phyloP scores from a whole-genome alignment of 2,797 vertebrate species.

The Choloepus didactylus region DNA sequence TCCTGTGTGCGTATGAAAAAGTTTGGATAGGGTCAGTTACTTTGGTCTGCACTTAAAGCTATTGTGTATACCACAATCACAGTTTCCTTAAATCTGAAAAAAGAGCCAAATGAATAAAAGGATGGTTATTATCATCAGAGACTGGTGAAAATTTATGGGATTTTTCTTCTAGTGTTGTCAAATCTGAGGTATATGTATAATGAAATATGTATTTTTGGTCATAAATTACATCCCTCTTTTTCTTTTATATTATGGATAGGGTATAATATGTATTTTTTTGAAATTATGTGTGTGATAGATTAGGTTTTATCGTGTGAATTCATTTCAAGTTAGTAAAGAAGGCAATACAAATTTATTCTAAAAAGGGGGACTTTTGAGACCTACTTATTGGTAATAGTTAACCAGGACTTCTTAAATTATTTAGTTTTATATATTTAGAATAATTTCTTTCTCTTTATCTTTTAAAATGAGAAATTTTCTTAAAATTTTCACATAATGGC shows the following conservation, averaged over 20 bases:
- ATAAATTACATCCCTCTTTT: not conserved
- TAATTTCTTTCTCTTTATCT: not conserved
- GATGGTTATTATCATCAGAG: not conserved
- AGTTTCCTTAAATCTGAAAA: conserved; percentile 14
- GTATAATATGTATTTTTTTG: conserved; percentile 9
- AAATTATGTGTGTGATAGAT: not conserved
- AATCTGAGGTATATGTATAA: not conserved
- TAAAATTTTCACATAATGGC: not conserved
- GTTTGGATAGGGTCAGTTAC: not conserved
- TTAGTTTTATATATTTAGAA: not conserved
- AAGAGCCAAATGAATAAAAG: not conserved
- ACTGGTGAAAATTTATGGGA: not conserved
- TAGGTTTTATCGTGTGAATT: conserved; percentile 16
- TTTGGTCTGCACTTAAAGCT: not conserved
- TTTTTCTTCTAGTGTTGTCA: conserved; percentile 8
- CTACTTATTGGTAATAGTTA: not conserved
- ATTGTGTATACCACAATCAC: not conserved
- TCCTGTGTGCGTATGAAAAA: not conserved
- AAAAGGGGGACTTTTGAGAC: not conserved
- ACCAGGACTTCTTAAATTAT: not conserved
- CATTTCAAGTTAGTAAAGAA: conserved; percentile 6
- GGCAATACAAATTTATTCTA: not conserved
- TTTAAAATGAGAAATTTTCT: not conserved
- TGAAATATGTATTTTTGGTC: not conserved
- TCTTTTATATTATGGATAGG: not conserved